Evolutionary conservation across 2,797 vertebrate genomes (phyloP), one percentile per base, ranked within the genome.

Genomic region (Sternotherus odoratus): DNA sequence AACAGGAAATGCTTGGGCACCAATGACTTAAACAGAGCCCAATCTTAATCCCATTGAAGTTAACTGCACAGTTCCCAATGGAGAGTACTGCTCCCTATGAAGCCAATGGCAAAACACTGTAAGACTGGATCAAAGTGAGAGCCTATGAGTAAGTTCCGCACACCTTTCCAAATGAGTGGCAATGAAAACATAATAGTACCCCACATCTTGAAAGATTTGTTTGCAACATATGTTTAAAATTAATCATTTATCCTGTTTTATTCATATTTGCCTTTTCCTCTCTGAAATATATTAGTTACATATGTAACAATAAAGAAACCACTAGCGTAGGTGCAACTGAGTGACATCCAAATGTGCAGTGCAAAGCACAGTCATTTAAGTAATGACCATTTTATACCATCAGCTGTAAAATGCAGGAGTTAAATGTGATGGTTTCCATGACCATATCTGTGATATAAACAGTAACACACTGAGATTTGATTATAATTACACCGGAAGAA

Each of bases 191-290:
- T 13, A 78, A 87, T 51, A 69, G 91, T 8, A 46, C 12, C 79
- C 46, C 19, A 48, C 21, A 83, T 36, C n/a, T 39, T 21, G 23
- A 21, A 23, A 11, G 53, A 80, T 78, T 72, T 84, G 19, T 80
- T 80, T 63, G 56, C 12, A 43, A 49, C 43, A 3, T 79, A 87
- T 30, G 8, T 63, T 90, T 69, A 53, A 46, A 75, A 60, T 12
- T 72, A 15, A 87, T 83, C 83, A 66, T 92, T 90, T 94, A 57
- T 87, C 79, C 83, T 89, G n/a, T 39, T 10, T 87, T 28, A 4
- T 90, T 50, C 19, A 72, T 23, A 39, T 60, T 24, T 69, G 88
- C 48, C 79, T 69, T 54, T 39, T 88, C 28, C 2, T 5, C 83
- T 39, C 60, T 51, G 28, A 79, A 93, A 80, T 90, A 75, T 28